Evolutionary conservation across 2,113 vertebrate genomes (phyloP), one percentile per base, ranked within the genome.

Genomic region (Coryphaenoides rupestris): DNA sequence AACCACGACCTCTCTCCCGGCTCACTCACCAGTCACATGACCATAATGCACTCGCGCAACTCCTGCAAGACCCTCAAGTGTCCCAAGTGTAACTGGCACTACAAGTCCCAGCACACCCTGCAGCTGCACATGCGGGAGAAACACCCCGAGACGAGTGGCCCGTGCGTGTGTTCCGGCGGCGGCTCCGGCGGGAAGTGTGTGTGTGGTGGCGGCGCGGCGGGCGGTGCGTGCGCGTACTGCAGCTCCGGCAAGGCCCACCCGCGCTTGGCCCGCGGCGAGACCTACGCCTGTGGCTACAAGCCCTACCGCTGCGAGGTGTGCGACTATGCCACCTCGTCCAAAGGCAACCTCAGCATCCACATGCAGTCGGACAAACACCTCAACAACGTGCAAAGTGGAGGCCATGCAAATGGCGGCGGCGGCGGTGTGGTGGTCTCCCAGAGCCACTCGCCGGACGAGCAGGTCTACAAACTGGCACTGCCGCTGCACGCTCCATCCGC

Each of bases 341-440:
- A 99, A 93, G 97, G 97, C 91, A 99, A 99, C 92, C 94, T 99
- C 88, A 99, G 97, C 92, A 99, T 99, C 84, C 97, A 99, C 88
- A 99, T 99, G 97, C 97, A 99, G 95, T 98, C 96, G 0, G 97
- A 99, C 89, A 99, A 99, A 92, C 96, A 99, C 91, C 95, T 99
- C 77, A 98, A 98, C 89, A 98, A 99, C 76, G 98, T 99, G 89
- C 97, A 99, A 87, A 96, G 88, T 60, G 94, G 93, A 74, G 93
- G 93, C 77, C 92, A 93, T 72, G 77, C 84, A 0, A 91, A 90
- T 81, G 77, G 92, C 0, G 83, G 79, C 67, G 87, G 69, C 84
- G 78, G 63, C 69, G 81, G 65, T 53, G 67, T 73, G 66, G 19
- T 7, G 21, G 79, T 81, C 46, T 65, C 80, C 21, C 76, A 78